Conservation (phyloP, 1,140 invertebrate species). For the Drosophila mojavensis region DNA sequence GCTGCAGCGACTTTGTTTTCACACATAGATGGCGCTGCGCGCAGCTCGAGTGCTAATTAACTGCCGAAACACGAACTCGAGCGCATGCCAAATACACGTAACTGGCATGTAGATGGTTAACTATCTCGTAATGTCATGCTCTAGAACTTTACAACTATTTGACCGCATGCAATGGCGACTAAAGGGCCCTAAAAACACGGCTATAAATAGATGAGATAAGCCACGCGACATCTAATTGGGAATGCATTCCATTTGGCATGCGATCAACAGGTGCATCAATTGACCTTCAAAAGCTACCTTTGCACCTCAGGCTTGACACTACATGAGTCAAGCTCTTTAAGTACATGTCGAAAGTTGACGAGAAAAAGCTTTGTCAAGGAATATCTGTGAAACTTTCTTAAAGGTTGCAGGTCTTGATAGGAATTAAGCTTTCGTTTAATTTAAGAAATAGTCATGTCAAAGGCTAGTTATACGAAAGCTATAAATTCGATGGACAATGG, state of each 20-base stretch:
- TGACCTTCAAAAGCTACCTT: slow-evolving; percentile 6
- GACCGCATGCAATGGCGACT: not conserved
- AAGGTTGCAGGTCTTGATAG: no score
- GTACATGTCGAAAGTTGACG: no score
- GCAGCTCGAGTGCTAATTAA: not conserved
- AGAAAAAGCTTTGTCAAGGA: not conserved
- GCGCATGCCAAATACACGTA: not conserved
- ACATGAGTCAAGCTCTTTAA: no score
- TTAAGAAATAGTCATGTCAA: no score
- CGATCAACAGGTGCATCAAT: not conserved
- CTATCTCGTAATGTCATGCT: slow-evolving; percentile 7
- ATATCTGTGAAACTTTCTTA: no score
- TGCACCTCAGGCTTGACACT: not conserved
- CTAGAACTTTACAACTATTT: slow-evolving; percentile 8
- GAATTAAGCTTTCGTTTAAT: no score
- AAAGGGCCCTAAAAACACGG: no score
- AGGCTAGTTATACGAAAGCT: no score
- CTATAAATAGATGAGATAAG: slow-evolving; percentile 6
- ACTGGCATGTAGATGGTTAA: not conserved
- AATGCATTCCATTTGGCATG: not conserved
- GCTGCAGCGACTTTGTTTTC: not conserved
- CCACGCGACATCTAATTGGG: not conserved
- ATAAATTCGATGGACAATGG: no score
- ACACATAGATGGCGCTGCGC: slow-evolving; percentile 24
- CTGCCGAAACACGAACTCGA: not conserved